Base-by-base conservation (phyloP, 2,113 vertebrate genomes). In the Etia nguti region DNA sequence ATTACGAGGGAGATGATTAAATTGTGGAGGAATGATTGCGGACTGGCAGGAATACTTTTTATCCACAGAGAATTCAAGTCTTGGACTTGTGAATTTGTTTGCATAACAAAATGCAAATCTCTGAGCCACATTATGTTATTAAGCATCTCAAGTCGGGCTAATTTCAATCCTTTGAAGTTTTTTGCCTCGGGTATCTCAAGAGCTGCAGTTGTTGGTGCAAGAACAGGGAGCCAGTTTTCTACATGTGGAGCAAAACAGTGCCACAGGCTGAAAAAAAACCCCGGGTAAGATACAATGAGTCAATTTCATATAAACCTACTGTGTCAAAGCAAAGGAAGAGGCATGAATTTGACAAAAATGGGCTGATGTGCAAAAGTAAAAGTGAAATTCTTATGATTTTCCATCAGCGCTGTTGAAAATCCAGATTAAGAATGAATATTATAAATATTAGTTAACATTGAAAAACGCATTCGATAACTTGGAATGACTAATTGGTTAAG, bases 131-230 rank as follows among this genome's bases (percentile, higher is more conserved):
- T 62, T 59, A 18, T 10, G 26, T 81, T 84, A 24, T 79, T 80
- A 59, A 82, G 57, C 57, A 54, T 75, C 82, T 62, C 2, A 48
- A 81, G 31, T 82, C 31, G 29, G 73, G 56, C 43, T 65, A 54
- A 56, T 87, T 79, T 86, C 34, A 8, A 12, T 12, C 10, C 79
- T 92, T 89, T 90, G 86, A 90, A 90, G 89, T 26, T 85, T 55
- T 59, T 29, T 6, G 38, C 84, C 77, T 56, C 1, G 4, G 82
- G 68, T 59, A 82, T 52, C 15, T 80, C 13, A 31, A 56, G 57
- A 70, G 75, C 70, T 75, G 9, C 34, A 50, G 83, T 56, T 7
- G 16, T 18, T 62, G 43, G 36, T 55, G 36, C 79, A 43, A 16
- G 34, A 55, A 50, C 43, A 57, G 24, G 26, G 57, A 62, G 79